Evolutionary conservation across 2,113 vertebrate genomes (phyloP).

Genomic region (Calidris pygmaea): DNA sequence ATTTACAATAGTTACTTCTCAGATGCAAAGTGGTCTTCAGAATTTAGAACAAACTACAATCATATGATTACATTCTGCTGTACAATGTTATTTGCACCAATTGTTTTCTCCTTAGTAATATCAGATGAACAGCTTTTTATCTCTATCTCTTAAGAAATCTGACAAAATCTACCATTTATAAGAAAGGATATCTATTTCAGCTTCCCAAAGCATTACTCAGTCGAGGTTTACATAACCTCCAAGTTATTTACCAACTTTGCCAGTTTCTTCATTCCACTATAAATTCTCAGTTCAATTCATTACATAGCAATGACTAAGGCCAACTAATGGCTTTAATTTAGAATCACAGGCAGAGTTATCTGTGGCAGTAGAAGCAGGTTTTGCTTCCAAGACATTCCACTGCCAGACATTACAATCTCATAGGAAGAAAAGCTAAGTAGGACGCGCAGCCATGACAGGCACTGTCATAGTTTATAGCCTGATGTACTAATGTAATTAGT

Average conservation of each 20-base stretch:
- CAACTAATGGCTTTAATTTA: neutral
- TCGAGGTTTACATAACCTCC: neutral
- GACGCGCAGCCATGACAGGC: neutral
- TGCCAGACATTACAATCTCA: neutral
- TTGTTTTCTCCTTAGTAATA: neutral
- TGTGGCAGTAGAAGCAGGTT: neutral
- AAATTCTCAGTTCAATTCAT: neutral
- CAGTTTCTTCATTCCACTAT: neutral
- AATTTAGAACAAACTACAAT: neutral
- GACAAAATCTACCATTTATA: neutral
- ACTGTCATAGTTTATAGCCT: neutral
- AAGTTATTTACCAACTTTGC: neutral
- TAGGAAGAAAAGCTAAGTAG: conserved; percentile 7
- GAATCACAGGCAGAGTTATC: neutral
- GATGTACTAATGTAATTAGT: neutral
- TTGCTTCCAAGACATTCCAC: neutral
- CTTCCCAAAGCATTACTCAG: neutral
- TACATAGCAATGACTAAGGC: neutral
- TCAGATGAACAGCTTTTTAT: neutral
- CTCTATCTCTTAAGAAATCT: neutral
- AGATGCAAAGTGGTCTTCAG: neutral
- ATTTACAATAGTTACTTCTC: neutral
- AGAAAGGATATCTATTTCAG: neutral
- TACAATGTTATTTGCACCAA: neutral
- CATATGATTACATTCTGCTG: neutral